Evolutionary conservation across 1,140 invertebrate species (phyloP).

Genomic region (Formica selysi): DNA sequence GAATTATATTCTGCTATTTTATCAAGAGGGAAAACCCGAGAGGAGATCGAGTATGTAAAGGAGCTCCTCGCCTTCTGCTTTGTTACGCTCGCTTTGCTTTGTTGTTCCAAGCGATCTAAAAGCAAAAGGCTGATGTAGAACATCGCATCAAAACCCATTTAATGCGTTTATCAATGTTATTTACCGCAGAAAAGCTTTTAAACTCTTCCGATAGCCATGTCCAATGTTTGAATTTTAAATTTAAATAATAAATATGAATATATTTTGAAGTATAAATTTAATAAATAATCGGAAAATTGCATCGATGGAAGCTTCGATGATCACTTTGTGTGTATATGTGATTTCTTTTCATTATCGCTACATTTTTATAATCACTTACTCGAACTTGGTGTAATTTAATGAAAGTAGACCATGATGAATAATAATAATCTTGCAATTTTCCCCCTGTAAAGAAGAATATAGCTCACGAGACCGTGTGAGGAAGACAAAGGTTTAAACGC

Average conservation of each 20-base stretch:
- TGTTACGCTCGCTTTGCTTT: not conserved
- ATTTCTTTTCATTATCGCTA: not conserved
- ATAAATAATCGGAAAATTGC: not conserved
- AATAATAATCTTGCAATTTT: not conserved
- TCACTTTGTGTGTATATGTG: no score
- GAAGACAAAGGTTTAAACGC: not conserved
- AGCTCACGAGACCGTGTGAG: not conserved
- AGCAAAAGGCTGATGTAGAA: not conserved
- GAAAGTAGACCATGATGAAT: not conserved
- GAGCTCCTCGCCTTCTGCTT: not conserved
- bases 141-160: not conserved
- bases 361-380: not conserved
- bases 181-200: not conserved
- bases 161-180: conserved; percentile 12
- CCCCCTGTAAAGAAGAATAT: not conserved
- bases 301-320: not conserved
- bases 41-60: not conserved
- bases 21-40: not conserved
- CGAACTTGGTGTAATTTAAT: no score
- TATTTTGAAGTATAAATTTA: conserved; percentile 9
- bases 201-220: not conserved
- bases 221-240: not conserved
- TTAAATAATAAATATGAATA: not conserved
- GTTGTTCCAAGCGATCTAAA: conserved; percentile 10
- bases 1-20: not conserved